A percentile compares a stretch with the other conserved stretches of the same genome.
Evolutionary conservation across 2,113 vertebrate species (phyloP).

Genomic region (Psophia crepitans): DNA sequence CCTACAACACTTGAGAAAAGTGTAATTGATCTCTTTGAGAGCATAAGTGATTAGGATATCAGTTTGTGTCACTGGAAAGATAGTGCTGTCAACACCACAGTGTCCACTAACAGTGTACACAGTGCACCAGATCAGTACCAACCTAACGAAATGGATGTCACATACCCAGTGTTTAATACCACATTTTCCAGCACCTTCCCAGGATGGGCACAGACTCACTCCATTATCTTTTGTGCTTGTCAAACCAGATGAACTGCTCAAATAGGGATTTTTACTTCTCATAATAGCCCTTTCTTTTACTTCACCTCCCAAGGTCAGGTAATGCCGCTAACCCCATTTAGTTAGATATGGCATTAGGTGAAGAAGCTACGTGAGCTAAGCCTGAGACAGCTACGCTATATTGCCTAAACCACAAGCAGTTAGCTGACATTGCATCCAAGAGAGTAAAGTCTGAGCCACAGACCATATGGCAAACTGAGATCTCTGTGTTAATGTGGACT

Average conservation of each 20-base stretch:
- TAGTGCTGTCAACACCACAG: neutral
- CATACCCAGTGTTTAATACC: neutral
- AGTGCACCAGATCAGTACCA: neutral
- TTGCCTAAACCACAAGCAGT: neutral
- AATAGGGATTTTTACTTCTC: neutral
- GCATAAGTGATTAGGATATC: slow-evolving; percentile 31
- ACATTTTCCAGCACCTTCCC: neutral
- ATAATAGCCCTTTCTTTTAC: neutral
- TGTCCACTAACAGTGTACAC: neutral
- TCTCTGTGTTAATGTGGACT: neutral
- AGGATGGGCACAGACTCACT: neutral
- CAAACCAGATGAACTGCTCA: neutral
- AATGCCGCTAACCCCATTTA: neutral
- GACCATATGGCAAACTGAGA: neutral
- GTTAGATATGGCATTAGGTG: neutral
- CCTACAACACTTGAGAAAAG: slow-evolving; percentile 44
- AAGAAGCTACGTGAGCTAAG: neutral
- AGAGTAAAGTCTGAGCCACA: neutral
- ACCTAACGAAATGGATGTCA: neutral
- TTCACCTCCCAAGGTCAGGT: neutral
- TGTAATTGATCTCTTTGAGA: slow-evolving; percentile 31
- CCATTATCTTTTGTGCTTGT: neutral
- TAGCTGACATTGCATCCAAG: neutral
- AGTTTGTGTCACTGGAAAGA: neutral
- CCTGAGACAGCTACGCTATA: neutral